Conservation (phyloP, 2,888 invertebrate species). For the Drosophila monieri region DNA sequence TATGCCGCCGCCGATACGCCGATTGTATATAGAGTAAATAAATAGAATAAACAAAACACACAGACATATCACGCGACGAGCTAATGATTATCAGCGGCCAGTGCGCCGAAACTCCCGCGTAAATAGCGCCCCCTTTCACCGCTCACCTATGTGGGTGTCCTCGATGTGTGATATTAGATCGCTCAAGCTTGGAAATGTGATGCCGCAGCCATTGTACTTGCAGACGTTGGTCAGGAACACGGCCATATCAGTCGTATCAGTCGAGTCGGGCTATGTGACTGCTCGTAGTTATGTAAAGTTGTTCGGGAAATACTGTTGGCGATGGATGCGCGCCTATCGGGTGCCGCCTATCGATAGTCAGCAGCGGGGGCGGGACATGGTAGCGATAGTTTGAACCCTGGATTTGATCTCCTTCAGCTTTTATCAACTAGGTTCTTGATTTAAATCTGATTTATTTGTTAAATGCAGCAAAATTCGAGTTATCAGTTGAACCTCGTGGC, state of each 20-base stretch:
- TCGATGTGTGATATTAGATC: conserved; percentile 95
- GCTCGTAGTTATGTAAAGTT: conserved; percentile 62
- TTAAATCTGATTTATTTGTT: conserved; percentile 5
- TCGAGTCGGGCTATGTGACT: conserved; percentile 82
- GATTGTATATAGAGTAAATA: conserved; percentile 49
- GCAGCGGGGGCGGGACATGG: conserved; percentile 42
- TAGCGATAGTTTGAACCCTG: conserved; percentile 24
- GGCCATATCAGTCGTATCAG: conserved; percentile 87
- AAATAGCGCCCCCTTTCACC: conserved; percentile 8
- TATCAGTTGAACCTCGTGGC: conserved; percentile 15
- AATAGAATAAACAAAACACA: conserved; percentile 75
- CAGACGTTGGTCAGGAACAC: conserved; percentile 95
- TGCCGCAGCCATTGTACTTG: conserved; percentile 94
- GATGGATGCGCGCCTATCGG: conserved; percentile 40
- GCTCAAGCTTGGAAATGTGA: conserved; percentile 91
- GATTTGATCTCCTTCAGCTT: conserved; percentile 14
- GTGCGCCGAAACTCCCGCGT: conserved; percentile 12
- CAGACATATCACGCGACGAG: conserved; percentile 67
- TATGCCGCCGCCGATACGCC: conserved; percentile 24
- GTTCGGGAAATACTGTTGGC: conserved; percentile 63
- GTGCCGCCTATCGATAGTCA: conserved; percentile 54
- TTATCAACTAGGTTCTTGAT: conserved; percentile 4
- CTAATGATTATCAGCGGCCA: conserved; percentile 45
- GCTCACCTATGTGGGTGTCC: conserved; percentile 92
- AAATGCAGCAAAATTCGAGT: conserved; percentile 40